Percentiles rank a stretch among this genome's conserved stretches.
phyloP scores from a whole-genome alignment of 92 coral and sea anemone species.

The Umimayanthus kanabou region DNA sequence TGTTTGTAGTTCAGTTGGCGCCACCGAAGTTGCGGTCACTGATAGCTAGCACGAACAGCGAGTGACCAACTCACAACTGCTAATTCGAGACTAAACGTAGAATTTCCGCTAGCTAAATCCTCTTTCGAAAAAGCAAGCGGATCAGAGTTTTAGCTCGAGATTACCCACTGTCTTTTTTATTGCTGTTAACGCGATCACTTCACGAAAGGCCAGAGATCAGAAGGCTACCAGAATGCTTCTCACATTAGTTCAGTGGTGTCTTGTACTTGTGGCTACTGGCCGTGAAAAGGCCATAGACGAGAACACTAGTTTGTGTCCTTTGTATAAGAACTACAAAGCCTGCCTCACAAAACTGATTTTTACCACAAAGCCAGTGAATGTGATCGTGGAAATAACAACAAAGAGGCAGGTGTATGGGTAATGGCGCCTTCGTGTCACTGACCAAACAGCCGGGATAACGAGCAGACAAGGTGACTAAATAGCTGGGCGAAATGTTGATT shows the following conservation, averaged over 20 bases:
- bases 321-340: background rate
- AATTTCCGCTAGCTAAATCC: conserved; percentile 35
- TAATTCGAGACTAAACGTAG: conserved; percentile 26
- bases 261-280: background rate
- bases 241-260: background rate
- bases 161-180: conserved; percentile 8
- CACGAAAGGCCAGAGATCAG: conserved; percentile 1
- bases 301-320: conserved; percentile 1
- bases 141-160: conserved; percentile 10
- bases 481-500: conserved; percentile 30
- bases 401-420: conserved; percentile 9
- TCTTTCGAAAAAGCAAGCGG: conserved; percentile 29
- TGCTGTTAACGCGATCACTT: conserved; percentile 42
- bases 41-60: background rate
- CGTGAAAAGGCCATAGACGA: conserved; percentile 9
- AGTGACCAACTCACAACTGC: conserved; percentile 12
- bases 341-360: conserved; percentile 23
- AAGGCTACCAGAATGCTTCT: too few relatives aligned
- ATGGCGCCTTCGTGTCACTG: conserved; percentile 30
- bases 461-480: conserved; percentile 42
- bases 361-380: conserved; percentile 18
- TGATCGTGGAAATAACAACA: background rate
- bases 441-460: conserved; percentile 19
- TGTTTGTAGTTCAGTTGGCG: conserved; percentile 30
- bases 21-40: conserved; percentile 6